phyloP scores from a whole-genome alignment of 2,113 vertebrate genomes.

The Nothoprocta perdicaria region DNA sequence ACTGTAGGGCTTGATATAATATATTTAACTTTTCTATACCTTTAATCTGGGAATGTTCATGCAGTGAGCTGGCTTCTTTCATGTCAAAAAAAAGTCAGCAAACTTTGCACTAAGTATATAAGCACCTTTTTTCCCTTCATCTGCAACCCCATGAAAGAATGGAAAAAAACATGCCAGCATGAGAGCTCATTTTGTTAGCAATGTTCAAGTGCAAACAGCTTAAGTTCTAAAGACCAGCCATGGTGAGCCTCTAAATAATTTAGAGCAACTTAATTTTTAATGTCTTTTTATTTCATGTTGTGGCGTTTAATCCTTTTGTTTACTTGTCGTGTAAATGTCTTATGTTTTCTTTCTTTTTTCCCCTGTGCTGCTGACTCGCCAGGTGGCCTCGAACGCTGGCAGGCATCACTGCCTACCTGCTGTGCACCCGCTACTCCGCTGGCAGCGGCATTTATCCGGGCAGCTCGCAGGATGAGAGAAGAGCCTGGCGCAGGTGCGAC shows the following conservation, averaged over 20 bases:
- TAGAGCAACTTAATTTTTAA: conserved; percentile 35
- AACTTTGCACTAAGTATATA: not conserved
- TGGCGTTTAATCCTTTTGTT: conserved; percentile 46
- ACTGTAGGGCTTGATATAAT: not conserved
- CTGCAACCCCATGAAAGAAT: not conserved
- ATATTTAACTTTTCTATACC: not conserved
- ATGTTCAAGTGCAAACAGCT: conserved; percentile 25
- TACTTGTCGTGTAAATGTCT: conserved; percentile 35
- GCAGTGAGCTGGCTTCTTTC: not conserved
- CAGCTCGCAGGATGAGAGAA: conserved; percentile 84
- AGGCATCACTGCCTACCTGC: conserved; percentile 90
- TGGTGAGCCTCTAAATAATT: conserved; percentile 68
- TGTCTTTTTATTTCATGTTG: conserved; percentile 37
- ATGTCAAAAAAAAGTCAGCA: not conserved
- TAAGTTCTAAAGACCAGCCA: conserved; percentile 30
- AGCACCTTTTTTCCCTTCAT: not conserved
- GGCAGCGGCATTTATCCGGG: conserved; percentile 88
- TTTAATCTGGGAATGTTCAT: not conserved
- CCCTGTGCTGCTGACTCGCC: conserved; percentile 14
- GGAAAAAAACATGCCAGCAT: not conserved
- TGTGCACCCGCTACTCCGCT: conserved; percentile 86
- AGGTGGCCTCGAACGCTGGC: conserved; percentile 96
- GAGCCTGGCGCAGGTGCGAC: conserved; percentile 90
- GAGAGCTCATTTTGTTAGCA: conserved; percentile 38
- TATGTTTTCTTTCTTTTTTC: not conserved